Evolutionary conservation across 2,797 vertebrate species (phyloP), one percentile per base, ranked within the genome.

Genomic region (Pteronotus mesoamericanus): DNA sequence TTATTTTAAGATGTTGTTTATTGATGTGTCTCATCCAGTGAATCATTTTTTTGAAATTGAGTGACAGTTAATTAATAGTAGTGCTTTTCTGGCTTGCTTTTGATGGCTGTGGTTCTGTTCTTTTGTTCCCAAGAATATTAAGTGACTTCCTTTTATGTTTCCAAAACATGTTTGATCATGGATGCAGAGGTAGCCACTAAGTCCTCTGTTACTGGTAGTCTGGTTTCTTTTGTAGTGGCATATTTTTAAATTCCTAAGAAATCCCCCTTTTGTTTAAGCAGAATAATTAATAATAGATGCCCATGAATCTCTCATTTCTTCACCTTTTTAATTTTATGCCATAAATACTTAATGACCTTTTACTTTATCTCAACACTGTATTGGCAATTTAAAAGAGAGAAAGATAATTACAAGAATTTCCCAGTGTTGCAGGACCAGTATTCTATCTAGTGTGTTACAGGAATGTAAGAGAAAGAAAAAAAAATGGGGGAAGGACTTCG

Each of bases 11-110:
- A 69, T 51, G n/a, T 68, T 82, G 26, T 72, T 82, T 66, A 59
- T 44, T 93, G 46, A 26, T 57, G 1, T 79, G 26, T 55, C 26
- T 95, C 46, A 37, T 42, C 12, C 19, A 57, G 0, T 79, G 42
- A 93, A 42, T 91, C n/a, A 89, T n/a, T 59, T 57, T 79, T 86
- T 96, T 91, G 16, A 75, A 57, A 86, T 42, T 66, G 42, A 19
- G 6, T 69, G 32, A 12, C 55, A 95, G 34, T 53, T 59, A 86
- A 89, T 48, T 61, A 91, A 93, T 91, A 42, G 2, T 92, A 46
- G 34, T 86, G 14, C 46, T 69, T 39, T 66, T 32, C 64, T 64
- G 59, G 24, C 26, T 96, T 95, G 53, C 12, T 21, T 51, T 83
- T 82, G 57, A 82, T 82, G 10, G 6, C 34, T 59, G 5, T 7